Conservation (phyloP, 2,113 vertebrate genomes). For the Laterallus jamaicensis region DNA sequence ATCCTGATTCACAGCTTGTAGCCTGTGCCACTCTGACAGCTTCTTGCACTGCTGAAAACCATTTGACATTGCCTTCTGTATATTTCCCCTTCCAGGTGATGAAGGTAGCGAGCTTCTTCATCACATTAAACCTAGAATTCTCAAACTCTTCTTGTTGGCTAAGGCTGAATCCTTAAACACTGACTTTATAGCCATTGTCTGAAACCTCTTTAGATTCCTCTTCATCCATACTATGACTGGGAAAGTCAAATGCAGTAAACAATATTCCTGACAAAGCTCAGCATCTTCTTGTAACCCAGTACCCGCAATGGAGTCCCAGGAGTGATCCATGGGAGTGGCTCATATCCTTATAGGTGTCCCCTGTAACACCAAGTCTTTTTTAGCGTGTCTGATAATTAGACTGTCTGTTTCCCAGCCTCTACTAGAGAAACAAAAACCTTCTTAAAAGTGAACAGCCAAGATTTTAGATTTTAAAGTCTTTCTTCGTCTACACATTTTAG, state of each 20-base stretch:
- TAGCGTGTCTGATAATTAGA: not conserved
- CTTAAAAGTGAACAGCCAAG: rapidly evolving
- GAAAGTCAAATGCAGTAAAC: not conserved
- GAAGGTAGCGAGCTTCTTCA: not conserved
- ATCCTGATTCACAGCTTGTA: not conserved
- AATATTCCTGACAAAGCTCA: not conserved
- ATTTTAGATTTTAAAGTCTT: not conserved
- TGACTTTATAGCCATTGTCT: not conserved
- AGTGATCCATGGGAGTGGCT: not conserved
- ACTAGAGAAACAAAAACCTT: not conserved
- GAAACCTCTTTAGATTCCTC: not conserved
- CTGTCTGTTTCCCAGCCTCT: not conserved
- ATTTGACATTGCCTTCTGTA: not conserved
- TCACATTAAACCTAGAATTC: not conserved
- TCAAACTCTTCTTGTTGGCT: not conserved
- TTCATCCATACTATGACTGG: not conserved
- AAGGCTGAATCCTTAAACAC: not conserved
- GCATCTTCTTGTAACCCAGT: too few species aligned
- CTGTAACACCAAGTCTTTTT: not conserved
- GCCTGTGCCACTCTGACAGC: not conserved
- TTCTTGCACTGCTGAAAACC: not conserved
- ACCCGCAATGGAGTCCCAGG: not conserved
- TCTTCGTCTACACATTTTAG: not conserved
- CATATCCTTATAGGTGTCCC: not conserved
- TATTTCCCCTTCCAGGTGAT: not conserved